Conservation (phyloP, 2,888 invertebrate species). For the Nemapogon koenigi region DNA sequence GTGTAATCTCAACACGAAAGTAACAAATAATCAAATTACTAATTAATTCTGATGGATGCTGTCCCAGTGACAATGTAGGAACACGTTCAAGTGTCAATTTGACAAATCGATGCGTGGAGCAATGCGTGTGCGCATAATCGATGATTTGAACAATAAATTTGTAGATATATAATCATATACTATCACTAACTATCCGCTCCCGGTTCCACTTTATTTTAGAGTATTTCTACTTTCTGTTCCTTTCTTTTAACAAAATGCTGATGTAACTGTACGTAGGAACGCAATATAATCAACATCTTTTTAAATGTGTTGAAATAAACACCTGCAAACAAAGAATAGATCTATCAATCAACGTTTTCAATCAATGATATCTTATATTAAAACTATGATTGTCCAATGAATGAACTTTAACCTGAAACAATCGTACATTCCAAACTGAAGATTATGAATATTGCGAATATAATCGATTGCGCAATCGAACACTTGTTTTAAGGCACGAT, state of each 20-base stretch:
- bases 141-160: constrained; percentile 6
- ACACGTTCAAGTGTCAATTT: constrained; percentile 21
- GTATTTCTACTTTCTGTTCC: no score
- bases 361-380: constrained; percentile 7
- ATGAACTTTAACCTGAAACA: constrained; percentile 7
- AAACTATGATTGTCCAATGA: no score
- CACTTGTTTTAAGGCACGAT: constrained; percentile 20
- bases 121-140: constrained; percentile 13
- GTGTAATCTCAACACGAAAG: constrained; percentile 7
- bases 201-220: no score
- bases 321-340: not conserved
- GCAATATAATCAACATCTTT: no score
- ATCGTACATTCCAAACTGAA: constrained; percentile 7
- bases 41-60: constrained; percentile 44
- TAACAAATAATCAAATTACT: constrained; percentile 23
- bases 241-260: no score
- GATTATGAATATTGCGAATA: constrained; percentile 9
- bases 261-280: no score
- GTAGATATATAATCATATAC: not conserved
- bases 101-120: constrained; percentile 31
- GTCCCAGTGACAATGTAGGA: constrained; percentile 13
- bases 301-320: not conserved
- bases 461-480: constrained; percentile 12
- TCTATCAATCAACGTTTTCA: constrained; percentile 7
- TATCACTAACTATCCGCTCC: no score